These are phyloP conservation scores for Diglossa cyanea DNA, from an alignment of 2,797 vertebrate species.

Conservation along the genomic window DNA sequence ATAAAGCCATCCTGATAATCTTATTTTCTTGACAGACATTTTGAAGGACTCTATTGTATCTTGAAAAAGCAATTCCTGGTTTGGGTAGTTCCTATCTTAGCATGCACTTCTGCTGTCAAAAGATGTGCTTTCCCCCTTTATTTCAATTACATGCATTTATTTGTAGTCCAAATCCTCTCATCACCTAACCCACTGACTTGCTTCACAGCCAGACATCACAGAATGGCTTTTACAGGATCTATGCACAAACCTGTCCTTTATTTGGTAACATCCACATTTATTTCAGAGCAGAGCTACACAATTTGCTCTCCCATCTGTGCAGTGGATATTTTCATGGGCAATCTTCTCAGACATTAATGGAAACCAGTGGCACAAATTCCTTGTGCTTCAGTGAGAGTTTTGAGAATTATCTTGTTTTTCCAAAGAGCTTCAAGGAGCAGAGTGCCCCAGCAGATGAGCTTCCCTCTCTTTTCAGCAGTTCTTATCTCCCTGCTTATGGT, in stretches of 20 bases:
- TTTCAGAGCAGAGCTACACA: neutral
- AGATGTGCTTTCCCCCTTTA: neutral
- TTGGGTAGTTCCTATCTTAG: conserved; percentile 42
- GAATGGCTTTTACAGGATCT: conserved; percentile 19
- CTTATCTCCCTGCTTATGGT: neutral
- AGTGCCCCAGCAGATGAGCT: neutral
- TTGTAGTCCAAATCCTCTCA: conserved; percentile 23
- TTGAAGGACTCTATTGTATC: conserved; percentile 69
- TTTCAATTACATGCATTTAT: conserved; percentile 11
- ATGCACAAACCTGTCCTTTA: conserved; percentile 18
- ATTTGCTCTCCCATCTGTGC: conserved; percentile 29
- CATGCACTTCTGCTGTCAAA: conserved; percentile 45
- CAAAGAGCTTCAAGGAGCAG: neutral
- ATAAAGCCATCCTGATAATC: conserved; percentile 70
- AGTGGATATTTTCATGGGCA: neutral
- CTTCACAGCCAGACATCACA: conserved; percentile 21
- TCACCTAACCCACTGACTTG: conserved; percentile 1
- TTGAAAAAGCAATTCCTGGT: conserved; percentile 38
- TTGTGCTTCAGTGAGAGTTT: neutral
- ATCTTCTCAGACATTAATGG: neutral
- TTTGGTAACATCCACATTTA: neutral
- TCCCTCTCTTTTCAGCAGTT: neutral
- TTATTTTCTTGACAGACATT: conserved; percentile 70
- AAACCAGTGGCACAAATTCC: neutral
- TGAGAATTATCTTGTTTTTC: neutral